Base-by-base conservation (phyloP, 2,888 invertebrate species). In the Branchellion lobata region DNA sequence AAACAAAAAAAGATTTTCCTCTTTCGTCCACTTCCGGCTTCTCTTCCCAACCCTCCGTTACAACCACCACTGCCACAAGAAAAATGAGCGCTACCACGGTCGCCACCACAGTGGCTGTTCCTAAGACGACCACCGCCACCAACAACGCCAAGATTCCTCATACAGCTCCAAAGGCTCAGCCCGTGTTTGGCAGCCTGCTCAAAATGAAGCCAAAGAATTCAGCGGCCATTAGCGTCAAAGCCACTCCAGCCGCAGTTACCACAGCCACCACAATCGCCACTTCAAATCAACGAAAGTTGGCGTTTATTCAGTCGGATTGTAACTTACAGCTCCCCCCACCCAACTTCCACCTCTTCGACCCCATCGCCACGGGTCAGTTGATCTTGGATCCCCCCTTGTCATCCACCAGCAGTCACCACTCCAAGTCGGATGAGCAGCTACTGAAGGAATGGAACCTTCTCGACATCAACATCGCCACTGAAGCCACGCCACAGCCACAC, bases 301-400 rank as follows among this genome's bases (percentile, higher is more conserved):
- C 80, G 0, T 83, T 83, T 78, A 81, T 83, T 47, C 74, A 82
- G 57, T 53, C 73, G 0, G 82, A 83, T 40, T 65, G 24, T 29
- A 69, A 69, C 36, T 24, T 78, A 27, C 72, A 75, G 21, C 61
- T 51, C 36, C 36, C 72, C 1, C 72, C 53, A 21, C 53, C 61
- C 1, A 69, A 72, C 31, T 61, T 82, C 3, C 82, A 83, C 18
- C 79, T 77, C 68, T 83, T 83, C 65, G 83, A 83, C 40, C 83
- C 83, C 0, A 79, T 83, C 14, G 72, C 82, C 2, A 80, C 81
- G 0, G 83, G 83, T 3, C 82, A 83, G 77, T 69, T 82, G 61
- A 81, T 80, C 18, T 76, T 82, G 33, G 82, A 83, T 69, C 24
- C 27, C 2, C 74, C 81, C 8, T 24, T 8, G 11, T 14, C 61